Base-by-base conservation (phyloP, 1,140 invertebrate species). In the Potamilus streckersoni region DNA sequence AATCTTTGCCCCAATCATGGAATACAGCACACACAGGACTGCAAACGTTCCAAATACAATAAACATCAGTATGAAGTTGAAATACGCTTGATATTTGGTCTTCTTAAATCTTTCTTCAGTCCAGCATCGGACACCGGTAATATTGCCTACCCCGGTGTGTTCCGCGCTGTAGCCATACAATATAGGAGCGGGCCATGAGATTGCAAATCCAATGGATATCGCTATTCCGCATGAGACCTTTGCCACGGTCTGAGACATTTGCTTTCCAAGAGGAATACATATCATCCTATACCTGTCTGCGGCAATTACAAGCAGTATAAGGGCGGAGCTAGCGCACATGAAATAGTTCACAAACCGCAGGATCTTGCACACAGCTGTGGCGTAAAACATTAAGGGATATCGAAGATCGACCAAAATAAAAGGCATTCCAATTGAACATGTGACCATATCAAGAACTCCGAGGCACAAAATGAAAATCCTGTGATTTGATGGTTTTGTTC, bases 381-480 rank as follows among this genome's bases (percentile, higher is more conserved):
- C 71, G 31, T 69, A 68, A 72, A 81, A 85, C 55, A 71, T 81
- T 73, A 79, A 76, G 6, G 80, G 79, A 56, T 73, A 81, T 16
- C 82, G 55, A 16, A 83, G 55, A 56, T 83, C 82, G 8, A 82
- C 56, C 8, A 83, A 77, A 65, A 82, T 83, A 31, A 81, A 81
- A 0, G 84, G 84, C 69, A 85, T 77, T 6, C 74, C 76, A 12
- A 84, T 19, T 20, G 63, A n/a, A 65, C 82, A 83, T 60, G 74
- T 78, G 16, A 82, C 68, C 17, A 84, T 65, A 69, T 85, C 84
- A 27, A 80, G 74, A 31, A 76, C 59, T 17, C 80, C 80, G 61
- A 85, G 76, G 20, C 71, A 71, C 62, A 83, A 59, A 71, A 85
- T 80, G 71, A 82, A 85, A 11, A 64, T 79, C 12, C 79, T 76